phyloP scores from a whole-genome alignment of 92 coral and sea anemone species.

The Zoanthus sociatus region DNA sequence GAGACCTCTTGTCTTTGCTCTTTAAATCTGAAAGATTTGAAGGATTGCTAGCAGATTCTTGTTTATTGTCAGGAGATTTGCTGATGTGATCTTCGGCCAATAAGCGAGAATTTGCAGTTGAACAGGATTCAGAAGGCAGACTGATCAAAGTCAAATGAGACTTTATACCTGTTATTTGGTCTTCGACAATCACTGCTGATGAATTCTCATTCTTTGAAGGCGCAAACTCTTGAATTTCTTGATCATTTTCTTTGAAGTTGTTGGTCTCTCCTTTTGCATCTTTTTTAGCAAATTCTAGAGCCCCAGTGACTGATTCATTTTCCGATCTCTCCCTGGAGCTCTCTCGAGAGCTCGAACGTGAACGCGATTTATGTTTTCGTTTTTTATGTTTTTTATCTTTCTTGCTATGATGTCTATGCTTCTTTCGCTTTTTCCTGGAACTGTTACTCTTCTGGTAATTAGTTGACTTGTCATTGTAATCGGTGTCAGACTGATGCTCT shows the following conservation, averaged over 20 bases:
- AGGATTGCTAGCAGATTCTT: neutral
- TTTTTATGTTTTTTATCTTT: constrained; percentile 68
- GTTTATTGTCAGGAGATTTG: constrained; percentile 7
- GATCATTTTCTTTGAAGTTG: neutral
- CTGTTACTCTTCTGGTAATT: neutral
- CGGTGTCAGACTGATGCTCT: neutral
- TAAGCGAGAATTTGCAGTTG: constrained; percentile 58
- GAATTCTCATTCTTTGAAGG: neutral
- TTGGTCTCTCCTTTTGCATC: neutral
- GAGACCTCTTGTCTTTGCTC: constrained; percentile 7
- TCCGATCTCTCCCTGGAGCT: constrained; percentile 20
- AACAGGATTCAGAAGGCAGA: constrained; percentile 26
- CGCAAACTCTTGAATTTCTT: neutral
- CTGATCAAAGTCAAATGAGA: neutral
- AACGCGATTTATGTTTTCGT: constrained; percentile 71
- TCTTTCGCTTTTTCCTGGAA: constrained; percentile 64
- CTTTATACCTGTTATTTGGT: neutral
- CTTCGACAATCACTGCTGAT: neutral
- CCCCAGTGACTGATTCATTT: neutral
- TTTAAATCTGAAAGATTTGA: neutral
- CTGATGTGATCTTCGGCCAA: constrained; percentile 22
- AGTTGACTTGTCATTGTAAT: neutral
- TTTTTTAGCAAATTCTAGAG: neutral
- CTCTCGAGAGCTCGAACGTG: constrained; percentile 66
- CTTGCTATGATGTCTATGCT: constrained; percentile 17